Percentiles rank a stretch among this genome's conserved stretches.
phyloP scores from a whole-genome alignment of 2,888 invertebrate genomes.

The Sarcophaga subvicina region DNA sequence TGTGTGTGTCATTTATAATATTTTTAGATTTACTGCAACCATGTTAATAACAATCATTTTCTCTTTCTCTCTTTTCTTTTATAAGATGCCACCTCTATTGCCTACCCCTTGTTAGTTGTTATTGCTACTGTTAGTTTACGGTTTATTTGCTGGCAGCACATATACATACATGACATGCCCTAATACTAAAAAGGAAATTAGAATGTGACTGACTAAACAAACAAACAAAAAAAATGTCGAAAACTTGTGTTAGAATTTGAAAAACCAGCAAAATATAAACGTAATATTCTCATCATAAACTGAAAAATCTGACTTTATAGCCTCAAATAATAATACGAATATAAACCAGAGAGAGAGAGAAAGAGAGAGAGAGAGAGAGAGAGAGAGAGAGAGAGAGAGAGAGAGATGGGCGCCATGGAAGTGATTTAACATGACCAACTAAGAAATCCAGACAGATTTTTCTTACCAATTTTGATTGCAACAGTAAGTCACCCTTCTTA shows the following conservation, averaged over 20 bases:
- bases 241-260: slow-evolving; percentile 38
- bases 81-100: neutral
- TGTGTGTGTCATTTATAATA: slow-evolving; percentile 70
- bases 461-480: slow-evolving; percentile 47
- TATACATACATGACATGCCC: neutral
- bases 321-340: neutral
- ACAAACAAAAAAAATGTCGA: neutral
- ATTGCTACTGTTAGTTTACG: slow-evolving; percentile 31
- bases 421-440: neutral
- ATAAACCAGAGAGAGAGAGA: neutral
- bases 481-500: neutral
- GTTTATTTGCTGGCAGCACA: slow-evolving; percentile 46
- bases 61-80: slow-evolving; percentile 37
- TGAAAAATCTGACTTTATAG: slow-evolving; percentile 24
- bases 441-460: slow-evolving; percentile 1
- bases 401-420: neutral
- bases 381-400: neutral
- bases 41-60: slow-evolving; percentile 62
- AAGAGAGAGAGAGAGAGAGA: too few species aligned
- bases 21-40: slow-evolving; percentile 70
- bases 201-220: neutral
- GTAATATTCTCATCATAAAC: slow-evolving; percentile 23
- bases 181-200: slow-evolving; percentile 12
- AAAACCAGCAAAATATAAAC: slow-evolving; percentile 44
- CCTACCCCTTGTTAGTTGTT: neutral